Base-by-base conservation (phyloP, 1,140 invertebrate species). In the Pomphorhynchus laevis region DNA sequence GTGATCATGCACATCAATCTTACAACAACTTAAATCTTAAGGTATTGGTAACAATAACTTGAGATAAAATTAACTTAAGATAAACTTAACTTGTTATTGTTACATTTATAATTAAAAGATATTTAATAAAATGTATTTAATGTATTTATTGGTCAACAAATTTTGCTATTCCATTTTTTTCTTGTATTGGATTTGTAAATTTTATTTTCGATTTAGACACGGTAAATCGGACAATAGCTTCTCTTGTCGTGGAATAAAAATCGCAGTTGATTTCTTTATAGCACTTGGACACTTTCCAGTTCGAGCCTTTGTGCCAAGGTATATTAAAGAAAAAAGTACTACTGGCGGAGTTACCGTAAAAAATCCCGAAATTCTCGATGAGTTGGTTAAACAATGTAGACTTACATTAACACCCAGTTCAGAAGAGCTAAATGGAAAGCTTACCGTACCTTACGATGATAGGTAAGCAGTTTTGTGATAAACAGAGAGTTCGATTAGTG, bases 301-400 rank as follows among this genome's bases (percentile, higher is more conserved):
- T 9, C 23, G 25, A 29, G 40, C 40, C 16, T 9, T 41, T 3
- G 40, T 41, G 12, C 40, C 40, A 9, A 14, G 33, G 18, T 41
- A 35, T 37, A 41, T 32, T 25, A 20, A 34, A 18, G 40, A 34
- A 1, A 41, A 34, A 27, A 14, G 14, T 5, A 34, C 34, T 21
- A 41, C 20, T 16, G 33, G 36, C 14, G 34, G 40, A 17, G 32
- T 34, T 9, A 41, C 32, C 29, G 12, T 11, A 29, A 25, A 41
- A 14, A n/a, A n/a, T n/a, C 40, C 40, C 2, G 40, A 41, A 35
- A 41, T 41, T 20, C 21, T 41, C n/a, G 40, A 41, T 25, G 22
- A 35, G 5, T 17, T 41, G 8, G 40, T 35, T 21, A 20, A 41
- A 21, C 34, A 37, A n/a, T 32, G 40, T n/a, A 24, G 20, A 17